These are phyloP conservation scores for Heterotilapia buettikoferi DNA, from an alignment of 2,113 vertebrate genomes.

Conservation along the genomic window DNA sequence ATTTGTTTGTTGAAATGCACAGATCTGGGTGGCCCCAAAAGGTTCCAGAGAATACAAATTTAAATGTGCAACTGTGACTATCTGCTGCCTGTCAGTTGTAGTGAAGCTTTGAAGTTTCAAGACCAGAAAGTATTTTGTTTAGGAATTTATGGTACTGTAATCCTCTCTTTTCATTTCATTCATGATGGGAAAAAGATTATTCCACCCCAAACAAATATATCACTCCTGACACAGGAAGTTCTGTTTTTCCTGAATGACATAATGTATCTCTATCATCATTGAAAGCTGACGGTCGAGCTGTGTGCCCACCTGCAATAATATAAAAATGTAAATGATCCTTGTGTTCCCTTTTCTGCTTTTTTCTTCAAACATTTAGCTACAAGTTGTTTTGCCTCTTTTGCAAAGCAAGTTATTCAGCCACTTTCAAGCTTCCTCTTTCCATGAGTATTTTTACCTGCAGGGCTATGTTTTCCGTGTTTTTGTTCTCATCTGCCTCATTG, in stretches of 20 bases:
- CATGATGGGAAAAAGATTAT: neutral
- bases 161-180: neutral
- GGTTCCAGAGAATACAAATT: constrained; percentile 20
- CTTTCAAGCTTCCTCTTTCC: constrained; percentile 11
- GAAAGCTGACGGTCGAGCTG: neutral
- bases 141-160: neutral
- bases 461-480: constrained; percentile 54
- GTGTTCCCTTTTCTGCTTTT: neutral
- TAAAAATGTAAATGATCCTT: neutral
- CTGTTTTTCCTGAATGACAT: neutral
- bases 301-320: neutral
- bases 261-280: neutral
- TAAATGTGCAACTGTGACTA: constrained; percentile 33
- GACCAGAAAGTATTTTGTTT: constrained; percentile 17
- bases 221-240: neutral
- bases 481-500: constrained; percentile 63
- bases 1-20: constrained; percentile 32
- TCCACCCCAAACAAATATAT: neutral
- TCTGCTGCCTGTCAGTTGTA: constrained; percentile 8
- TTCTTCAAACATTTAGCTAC: neutral
- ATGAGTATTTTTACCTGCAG: constrained; percentile 52
- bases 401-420: neutral
- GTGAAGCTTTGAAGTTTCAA: constrained; percentile 27
- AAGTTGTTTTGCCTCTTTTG: neutral
- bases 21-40: constrained; percentile 56